Base-by-base conservation (phyloP, 2,113 vertebrate species). In the Esox niger region DNA sequence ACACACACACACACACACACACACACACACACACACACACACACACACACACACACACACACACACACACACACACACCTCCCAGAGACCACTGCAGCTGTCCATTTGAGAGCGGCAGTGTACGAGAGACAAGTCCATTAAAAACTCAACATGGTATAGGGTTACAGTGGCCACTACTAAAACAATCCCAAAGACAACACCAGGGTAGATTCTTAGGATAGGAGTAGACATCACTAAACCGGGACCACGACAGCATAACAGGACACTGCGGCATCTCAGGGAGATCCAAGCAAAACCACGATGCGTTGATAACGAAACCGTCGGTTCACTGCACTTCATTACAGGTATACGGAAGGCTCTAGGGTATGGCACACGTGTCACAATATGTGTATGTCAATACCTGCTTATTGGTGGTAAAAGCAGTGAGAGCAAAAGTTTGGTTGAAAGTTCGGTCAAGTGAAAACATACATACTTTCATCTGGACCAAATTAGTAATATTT, bases 51-150 rank as follows among this genome's bases (percentile, higher is more conserved):
- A 62, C 62, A 67, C 10, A 58, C 66, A 69, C 68, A 80, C n/a
- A 71, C 29, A 76, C 75, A 79, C 70, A 76, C 31, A 70, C 66
- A 43, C 43, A 31, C 35, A 8, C 8, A n/a, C n/a, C 65, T 81
- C 31, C 80, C 68, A 82, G 79, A 79, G 81, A 84, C 74, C 73
- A 71, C 71, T 82, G 88, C 89, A 90, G 88, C 88, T 90, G 87
- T 88, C 82, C 81, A 83, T 83, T 77, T 84, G 83, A 84, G 80
- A 85, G 82, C 79, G 68, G 74, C 65, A 78, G 81, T 79, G 75
- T 70, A 79, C 70, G 66, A 78, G 64, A 82, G 78, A 78, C 64
- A 66, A 64, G 73, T 73, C 76, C 75, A 77, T 82, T 83, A 74
- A 84, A 86, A 83, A 76, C 71, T 77, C 70, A 61, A 77, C 72